Evolutionary conservation across 2,797 vertebrate species (phyloP), one percentile per base, ranked within the genome.

Genomic region (Chanos chanos): DNA sequence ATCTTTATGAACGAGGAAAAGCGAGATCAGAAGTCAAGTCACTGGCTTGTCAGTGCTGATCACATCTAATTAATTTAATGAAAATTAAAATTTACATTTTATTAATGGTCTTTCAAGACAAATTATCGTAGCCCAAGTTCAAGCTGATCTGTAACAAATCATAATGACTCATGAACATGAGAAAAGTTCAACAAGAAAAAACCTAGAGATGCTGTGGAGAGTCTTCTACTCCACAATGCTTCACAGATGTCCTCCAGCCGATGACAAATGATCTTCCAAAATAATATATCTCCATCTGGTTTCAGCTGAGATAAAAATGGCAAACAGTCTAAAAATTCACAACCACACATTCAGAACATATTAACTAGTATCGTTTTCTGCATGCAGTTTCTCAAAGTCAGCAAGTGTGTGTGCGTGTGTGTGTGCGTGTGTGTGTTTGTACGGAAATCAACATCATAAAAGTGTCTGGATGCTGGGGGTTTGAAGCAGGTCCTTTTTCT

Each of bases 211-310:
- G 19, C 47, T 30, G 28, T 3, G 2, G 21, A 36, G 28, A 27
- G 39, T 47, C 37, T 55, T 47, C 57, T 43, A 44, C 30, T 61
- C 18, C 28, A 31, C 49, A 71, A 60, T 55, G 34, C 49, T 44
- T 12, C 53, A 49, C 61, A 73, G 59, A 75, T 75, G 70, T 64
- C 55, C 47, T 30, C 27, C 57, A 61, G 47, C 36, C 49, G 47
- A 70, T 63, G 58, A 64, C 67, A 73, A 69, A 66, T 67, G 56
- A 67, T 47, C 30, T 55, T 72, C 7, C 18, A 61, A 69, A 66
- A 53, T 64, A 66, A 66, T 54, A 71, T 67, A 50, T 39, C 60
- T 36, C 64, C 71, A 71, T 74, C 74, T 71, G 68, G 33, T 66
- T 72, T 70, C 13, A 57, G 48, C 53, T 50, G 45, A 70, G 55